Evolutionary conservation across 2,797 vertebrate species (phyloP).

Genomic region (Sebastes matsubarae): DNA sequence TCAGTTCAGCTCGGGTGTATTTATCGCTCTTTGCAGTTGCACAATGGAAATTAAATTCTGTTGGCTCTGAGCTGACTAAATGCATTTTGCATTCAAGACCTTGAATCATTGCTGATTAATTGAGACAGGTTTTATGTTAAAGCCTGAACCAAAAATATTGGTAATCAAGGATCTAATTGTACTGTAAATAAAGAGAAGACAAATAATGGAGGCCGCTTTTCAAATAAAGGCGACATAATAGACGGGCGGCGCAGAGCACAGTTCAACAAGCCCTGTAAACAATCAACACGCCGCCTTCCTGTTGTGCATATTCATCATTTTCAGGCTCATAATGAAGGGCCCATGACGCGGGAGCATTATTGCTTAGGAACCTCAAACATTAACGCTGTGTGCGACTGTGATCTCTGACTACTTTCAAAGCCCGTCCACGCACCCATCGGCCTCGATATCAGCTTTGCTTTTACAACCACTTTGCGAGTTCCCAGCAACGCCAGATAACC

Average conservation of each 20-base stretch:
- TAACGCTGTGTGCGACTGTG: not conserved
- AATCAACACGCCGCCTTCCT: constrained; percentile 26
- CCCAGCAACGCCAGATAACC: constrained; percentile 39
- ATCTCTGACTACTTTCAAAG: constrained; percentile 13
- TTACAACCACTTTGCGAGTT: constrained; percentile 43
- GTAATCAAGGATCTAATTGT: constrained; percentile 40
- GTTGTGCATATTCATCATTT: constrained; percentile 35
- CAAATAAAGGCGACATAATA: constrained; percentile 22
- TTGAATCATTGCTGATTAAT: constrained; percentile 24
- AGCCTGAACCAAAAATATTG: constrained; percentile 6
- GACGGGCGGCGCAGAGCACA: not conserved
- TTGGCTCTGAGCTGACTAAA: not conserved
- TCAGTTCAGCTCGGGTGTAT: constrained; percentile 12
- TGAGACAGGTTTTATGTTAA: not conserved
- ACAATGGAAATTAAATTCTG: constrained; percentile 27
- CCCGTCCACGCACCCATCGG: constrained; percentile 8
- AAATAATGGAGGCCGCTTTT: constrained; percentile 28
- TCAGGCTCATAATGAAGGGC: not conserved
- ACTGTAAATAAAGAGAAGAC: constrained; percentile 20
- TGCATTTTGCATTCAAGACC: constrained; percentile 11
- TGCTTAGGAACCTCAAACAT: constrained; percentile 39
- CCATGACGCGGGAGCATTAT: not conserved
- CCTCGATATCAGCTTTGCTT: constrained; percentile 12
- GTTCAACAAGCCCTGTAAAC: constrained; percentile 32
- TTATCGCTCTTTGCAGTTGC: constrained; percentile 10